These are phyloP conservation scores for Coracopsis vasa DNA, from an alignment of 2,113 vertebrate species.

Conservation along the genomic window DNA sequence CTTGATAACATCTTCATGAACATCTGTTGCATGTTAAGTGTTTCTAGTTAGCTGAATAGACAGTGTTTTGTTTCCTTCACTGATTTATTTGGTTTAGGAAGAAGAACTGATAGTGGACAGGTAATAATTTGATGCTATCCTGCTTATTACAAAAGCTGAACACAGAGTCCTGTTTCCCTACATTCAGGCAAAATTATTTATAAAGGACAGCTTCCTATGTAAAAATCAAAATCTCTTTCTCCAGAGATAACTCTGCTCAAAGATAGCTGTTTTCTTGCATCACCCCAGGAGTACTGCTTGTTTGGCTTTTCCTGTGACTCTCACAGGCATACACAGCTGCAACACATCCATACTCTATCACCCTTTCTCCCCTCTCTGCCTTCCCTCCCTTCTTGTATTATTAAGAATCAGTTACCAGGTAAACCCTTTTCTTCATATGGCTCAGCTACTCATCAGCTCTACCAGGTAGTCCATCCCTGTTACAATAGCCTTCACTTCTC, in stretches of 20 bases:
- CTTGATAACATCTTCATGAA: neutral
- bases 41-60: neutral
- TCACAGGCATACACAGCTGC: neutral
- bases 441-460: neutral
- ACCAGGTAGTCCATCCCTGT: neutral
- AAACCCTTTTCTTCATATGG: neutral
- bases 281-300: neutral
- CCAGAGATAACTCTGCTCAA: neutral
- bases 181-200: neutral
- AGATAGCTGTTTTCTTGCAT: neutral
- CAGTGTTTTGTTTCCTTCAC: neutral
- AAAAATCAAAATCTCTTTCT: neutral
- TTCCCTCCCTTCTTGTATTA: rapidly evolving
- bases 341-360: neutral
- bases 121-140: neutral
- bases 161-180: neutral
- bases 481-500: neutral
- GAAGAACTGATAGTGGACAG: neutral
- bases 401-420: neutral
- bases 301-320: neutral
- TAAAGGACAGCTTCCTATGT: neutral
- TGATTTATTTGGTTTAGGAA: neutral
- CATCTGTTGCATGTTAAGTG: neutral
- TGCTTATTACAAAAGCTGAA: neutral
- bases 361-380: neutral